phyloP scores from a whole-genome alignment of 2,113 vertebrate genomes.

The Scomber colias region DNA sequence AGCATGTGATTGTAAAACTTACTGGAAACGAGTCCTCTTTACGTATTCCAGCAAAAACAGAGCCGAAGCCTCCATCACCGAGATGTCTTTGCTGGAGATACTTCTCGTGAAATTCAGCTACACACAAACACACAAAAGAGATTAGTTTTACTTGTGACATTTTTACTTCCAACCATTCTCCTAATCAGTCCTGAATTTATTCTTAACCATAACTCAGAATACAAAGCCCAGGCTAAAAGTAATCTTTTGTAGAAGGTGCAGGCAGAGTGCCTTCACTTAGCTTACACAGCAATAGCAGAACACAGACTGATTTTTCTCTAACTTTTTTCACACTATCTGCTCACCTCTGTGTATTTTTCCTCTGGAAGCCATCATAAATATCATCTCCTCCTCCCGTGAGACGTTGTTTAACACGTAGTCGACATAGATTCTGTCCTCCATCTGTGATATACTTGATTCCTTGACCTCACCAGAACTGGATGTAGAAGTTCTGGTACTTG shows the following conservation, averaged over 20 bases:
- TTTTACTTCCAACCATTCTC: too few species aligned
- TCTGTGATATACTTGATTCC: too few species aligned
- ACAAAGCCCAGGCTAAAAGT: not conserved
- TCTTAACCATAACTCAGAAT: not conserved
- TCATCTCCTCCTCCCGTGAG: not conserved
- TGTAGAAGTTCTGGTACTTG: too few species aligned
- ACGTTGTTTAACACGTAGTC: too few species aligned
- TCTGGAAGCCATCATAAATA: not conserved
- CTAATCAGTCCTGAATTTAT: too few species aligned
- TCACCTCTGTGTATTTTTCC: not conserved
- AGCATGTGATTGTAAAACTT: not conserved
- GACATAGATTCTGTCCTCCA: too few species aligned
- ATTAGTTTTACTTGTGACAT: too few species aligned
- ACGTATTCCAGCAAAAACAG: not conserved
- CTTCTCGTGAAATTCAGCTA: not conserved
- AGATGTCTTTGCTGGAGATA: not conserved
- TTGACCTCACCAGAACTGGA: too few species aligned
- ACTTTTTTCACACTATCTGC: not conserved
- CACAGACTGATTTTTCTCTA: too few species aligned
- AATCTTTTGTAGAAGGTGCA: too few species aligned
- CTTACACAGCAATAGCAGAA: too few species aligned
- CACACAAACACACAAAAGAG: not conserved
- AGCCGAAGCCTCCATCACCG: not conserved
- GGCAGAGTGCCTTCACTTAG: too few species aligned
- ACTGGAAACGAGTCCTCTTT: not conserved